Evolutionary conservation across 2,797 vertebrate genomes (phyloP).

Genomic region (Ceryle rudis): DNA sequence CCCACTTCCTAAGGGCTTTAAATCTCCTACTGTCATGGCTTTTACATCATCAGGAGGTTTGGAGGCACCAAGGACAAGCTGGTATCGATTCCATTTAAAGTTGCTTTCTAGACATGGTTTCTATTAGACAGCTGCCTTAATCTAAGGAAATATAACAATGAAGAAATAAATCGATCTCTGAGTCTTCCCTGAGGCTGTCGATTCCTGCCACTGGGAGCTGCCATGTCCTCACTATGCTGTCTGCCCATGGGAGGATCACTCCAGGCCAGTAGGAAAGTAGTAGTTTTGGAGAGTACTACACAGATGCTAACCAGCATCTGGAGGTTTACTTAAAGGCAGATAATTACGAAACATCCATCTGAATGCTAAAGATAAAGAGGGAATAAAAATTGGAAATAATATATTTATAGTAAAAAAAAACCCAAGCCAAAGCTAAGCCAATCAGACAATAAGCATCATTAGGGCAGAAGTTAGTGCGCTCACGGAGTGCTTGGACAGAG

Average conservation of each 20-base stretch:
- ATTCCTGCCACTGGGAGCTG: not conserved
- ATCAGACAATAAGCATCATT: not conserved
- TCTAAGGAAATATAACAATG: not conserved
- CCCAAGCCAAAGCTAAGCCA: not conserved
- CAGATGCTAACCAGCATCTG: not conserved
- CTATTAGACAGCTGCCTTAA: not conserved
- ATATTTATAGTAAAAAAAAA: not conserved
- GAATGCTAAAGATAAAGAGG: not conserved
- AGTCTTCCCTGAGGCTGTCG: not conserved
- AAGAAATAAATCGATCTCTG: not conserved
- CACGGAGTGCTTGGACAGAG: not conserved
- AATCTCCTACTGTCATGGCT: not conserved
- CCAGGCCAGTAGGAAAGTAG: not conserved
- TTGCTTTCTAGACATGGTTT: not conserved
- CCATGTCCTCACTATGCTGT: not conserved
- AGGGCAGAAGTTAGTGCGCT: not conserved
- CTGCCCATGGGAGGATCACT: not conserved
- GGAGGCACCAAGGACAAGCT: not conserved
- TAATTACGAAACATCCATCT: not conserved
- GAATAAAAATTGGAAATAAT: not conserved
- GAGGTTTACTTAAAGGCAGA: not conserved
- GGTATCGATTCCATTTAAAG: not conserved
- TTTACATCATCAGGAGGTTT: not conserved
- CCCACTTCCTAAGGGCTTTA: not conserved
- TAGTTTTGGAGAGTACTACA: not conserved